Evolutionary conservation across 2,888 invertebrate genomes (phyloP), one percentile per base, ranked within the genome.

Genomic region (Byasa hedistus): DNA sequence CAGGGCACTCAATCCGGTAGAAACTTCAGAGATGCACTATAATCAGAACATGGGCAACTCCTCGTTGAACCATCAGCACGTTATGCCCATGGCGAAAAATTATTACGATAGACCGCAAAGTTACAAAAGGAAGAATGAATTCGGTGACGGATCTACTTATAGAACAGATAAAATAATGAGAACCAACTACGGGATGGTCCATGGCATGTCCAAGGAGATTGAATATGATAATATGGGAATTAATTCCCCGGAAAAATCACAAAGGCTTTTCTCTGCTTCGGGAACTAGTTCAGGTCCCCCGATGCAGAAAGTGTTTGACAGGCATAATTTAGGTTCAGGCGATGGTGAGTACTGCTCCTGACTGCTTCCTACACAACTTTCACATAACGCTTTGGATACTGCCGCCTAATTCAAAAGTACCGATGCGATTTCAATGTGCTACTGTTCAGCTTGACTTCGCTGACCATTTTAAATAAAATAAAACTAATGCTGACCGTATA

Each of bases 121-220:
- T 1, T 89, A 86, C 71, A 91, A 91, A 70, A 78, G 91, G 65
- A 91, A 91, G 70, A 87, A 85, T 70, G 89, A 91, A 48, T 91
- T 88, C 65, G 84, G 84, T 2, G 89, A 90, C 69, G 81, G 84
- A 0, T 81, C 88, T 0, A 74, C 82, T 2, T 91, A 87, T 64
- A 85, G 89, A 70, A 82, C 83, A 1, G 89, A 91, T 61, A 91
- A 91, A 78, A 85, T 91, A 54, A 89, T 91, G 89, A 79, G 91
- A 62, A 81, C 86, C 1, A 81, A 80, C 60, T 90, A 89, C 69
- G 79, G 77, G 51, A 86, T 86, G 85, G 80, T 85, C 3, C 90
- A 87, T 62, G 81, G 82, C 23, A 65, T 78, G 44, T 77, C 81
- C 5, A 86, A 86, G 62, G 84, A 86, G 19, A 32, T 76, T 0